Conservation (phyloP, 1,140 invertebrate species). For the Propsilocerus akamusi region DNA sequence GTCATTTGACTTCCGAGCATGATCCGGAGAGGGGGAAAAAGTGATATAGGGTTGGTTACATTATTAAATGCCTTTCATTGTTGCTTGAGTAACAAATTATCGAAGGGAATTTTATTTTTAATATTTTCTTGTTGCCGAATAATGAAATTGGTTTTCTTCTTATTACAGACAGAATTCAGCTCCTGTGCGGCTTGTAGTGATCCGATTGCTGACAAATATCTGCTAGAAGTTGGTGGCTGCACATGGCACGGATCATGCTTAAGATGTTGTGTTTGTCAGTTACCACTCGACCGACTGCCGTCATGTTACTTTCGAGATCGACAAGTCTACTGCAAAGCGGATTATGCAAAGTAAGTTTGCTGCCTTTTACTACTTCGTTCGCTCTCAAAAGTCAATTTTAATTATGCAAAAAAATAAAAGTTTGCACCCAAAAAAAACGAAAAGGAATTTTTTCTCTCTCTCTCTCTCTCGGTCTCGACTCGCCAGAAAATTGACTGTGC, state of each 20-base stretch:
- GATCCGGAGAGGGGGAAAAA: too few relatives aligned
- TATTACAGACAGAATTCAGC: conserved; percentile 45
- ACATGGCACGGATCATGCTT: conserved; percentile 63
- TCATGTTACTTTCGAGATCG: conserved; percentile 65
- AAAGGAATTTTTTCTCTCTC: too few relatives aligned
- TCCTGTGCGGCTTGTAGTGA: conserved; percentile 52
- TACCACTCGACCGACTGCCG: conserved; percentile 51
- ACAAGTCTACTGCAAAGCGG: conserved; percentile 61
- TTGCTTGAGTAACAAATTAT: background rate
- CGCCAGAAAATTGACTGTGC: too few relatives aligned
- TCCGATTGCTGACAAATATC: conserved; percentile 55
- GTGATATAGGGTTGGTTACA: background rate
- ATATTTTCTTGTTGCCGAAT: background rate
- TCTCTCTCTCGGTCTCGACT: too few relatives aligned
- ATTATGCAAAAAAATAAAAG: too few relatives aligned
- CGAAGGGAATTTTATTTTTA: background rate
- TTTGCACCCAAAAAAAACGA: too few relatives aligned
- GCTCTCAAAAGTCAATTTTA: too few relatives aligned
- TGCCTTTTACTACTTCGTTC: background rate
- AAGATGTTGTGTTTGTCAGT: conserved; percentile 59
- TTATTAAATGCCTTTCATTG: background rate
- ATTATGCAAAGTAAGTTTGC: conserved; percentile 66
- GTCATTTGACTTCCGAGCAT: too few relatives aligned
- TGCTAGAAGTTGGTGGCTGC: conserved; percentile 51
- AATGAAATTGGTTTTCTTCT: background rate